Conservation (phyloP, 2,888 invertebrate species). For the Trilocha varians region DNA sequence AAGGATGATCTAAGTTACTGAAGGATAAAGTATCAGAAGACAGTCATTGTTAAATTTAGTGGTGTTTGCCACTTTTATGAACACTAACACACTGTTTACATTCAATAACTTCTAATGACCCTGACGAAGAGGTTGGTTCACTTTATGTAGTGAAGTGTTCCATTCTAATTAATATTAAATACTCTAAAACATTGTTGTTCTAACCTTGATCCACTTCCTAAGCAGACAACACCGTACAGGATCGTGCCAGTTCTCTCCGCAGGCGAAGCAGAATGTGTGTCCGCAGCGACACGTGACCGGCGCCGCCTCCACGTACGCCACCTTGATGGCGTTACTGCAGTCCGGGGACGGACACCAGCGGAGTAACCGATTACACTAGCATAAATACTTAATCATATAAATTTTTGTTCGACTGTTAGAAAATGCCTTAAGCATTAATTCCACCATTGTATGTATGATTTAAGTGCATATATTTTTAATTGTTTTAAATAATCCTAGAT, state of each 20-base stretch:
- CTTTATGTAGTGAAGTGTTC: too few species aligned
- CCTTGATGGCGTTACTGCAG: conserved; percentile 96
- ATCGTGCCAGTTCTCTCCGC: conserved; percentile 98
- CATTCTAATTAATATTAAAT: background rate
- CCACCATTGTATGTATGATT: too few species aligned
- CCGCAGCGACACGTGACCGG: conserved; percentile 94
- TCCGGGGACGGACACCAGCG: conserved; percentile 99
- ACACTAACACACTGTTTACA: too few species aligned
- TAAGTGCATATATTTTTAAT: too few species aligned
- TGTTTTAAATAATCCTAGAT: too few species aligned
- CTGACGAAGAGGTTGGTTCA: too few species aligned
- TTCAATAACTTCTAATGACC: too few species aligned
- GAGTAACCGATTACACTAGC: conserved; percentile 92
- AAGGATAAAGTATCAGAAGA: background rate
- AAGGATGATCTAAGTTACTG: background rate
- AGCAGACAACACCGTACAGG: conserved; percentile 96
- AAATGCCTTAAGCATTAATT: too few species aligned
- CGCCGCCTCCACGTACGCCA: conserved; percentile 90
- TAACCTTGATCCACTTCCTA: conserved; percentile 93
- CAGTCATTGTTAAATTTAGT: too few species aligned
- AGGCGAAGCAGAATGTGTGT: conserved; percentile 96
- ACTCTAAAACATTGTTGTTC: background rate
- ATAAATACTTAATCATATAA: too few species aligned
- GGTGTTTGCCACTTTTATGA: too few species aligned
- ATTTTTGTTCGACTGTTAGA: too few species aligned